These are phyloP conservation scores for Oncorhynchus nerka DNA, from an alignment of 2,113 vertebrate genomes.

Conservation along the genomic window DNA sequence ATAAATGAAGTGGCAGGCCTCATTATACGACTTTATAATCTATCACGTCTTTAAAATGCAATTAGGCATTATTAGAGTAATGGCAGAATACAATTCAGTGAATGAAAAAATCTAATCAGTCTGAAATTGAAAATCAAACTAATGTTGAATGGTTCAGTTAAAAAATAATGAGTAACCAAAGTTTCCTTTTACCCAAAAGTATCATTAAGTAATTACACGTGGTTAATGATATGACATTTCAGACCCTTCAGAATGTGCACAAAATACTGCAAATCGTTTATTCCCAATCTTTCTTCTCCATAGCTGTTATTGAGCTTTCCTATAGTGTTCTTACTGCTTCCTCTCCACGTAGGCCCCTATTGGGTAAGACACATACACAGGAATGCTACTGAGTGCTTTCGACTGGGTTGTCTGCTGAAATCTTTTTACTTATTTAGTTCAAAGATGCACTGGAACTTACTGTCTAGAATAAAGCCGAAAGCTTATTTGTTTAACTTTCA, in stretches of 20 bases:
- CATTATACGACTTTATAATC: slow-evolving; percentile 70
- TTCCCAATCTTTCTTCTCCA: not conserved
- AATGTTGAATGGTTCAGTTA: slow-evolving; percentile 39
- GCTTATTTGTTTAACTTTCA: too few species aligned
- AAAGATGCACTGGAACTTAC: too few species aligned
- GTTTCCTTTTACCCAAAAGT: slow-evolving; percentile 53
- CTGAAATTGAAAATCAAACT: slow-evolving; percentile 57
- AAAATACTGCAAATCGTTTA: not conserved
- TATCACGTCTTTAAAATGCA: slow-evolving; percentile 77
- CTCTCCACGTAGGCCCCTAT: not conserved
- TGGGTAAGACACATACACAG: too few species aligned
- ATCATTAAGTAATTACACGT: slow-evolving; percentile 51
- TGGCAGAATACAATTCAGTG: slow-evolving; percentile 61
- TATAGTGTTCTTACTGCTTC: not conserved
- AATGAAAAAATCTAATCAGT: slow-evolving; percentile 45
- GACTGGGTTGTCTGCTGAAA: not conserved
- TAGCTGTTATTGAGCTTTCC: not conserved
- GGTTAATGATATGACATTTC: slow-evolving; percentile 49
- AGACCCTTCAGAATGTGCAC: slow-evolving; percentile 41
- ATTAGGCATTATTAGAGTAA: slow-evolving; percentile 75
- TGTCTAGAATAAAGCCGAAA: too few species aligned
- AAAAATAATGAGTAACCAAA: slow-evolving; percentile 32
- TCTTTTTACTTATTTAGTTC: not conserved
- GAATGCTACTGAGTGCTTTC: too few species aligned
- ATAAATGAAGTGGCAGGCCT: slow-evolving; percentile 65